Conservation (phyloP, 2,113 vertebrate genomes). For the Cyanistes caeruleus region DNA sequence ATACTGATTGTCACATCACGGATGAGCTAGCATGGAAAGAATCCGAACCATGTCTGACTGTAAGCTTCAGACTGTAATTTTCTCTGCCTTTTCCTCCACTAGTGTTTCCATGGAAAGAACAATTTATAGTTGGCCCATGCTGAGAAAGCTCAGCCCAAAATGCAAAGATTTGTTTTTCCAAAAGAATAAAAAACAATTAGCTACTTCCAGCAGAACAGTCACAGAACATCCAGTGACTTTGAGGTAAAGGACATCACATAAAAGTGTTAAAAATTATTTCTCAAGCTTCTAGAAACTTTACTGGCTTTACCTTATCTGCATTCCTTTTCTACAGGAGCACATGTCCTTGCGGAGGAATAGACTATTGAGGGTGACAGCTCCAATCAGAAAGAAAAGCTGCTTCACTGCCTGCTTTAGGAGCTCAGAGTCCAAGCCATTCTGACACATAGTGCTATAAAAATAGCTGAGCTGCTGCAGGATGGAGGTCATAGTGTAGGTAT, state of each 20-base stretch:
- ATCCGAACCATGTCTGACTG: not conserved
- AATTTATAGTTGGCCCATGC: not conserved
- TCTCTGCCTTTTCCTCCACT: not conserved
- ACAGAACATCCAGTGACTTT: not conserved
- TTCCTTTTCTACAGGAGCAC: conserved; percentile 97
- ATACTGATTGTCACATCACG: not conserved
- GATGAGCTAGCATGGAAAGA: conserved; percentile 1
- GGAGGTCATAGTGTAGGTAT: conserved; percentile 87
- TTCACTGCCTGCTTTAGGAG: conserved; percentile 86
- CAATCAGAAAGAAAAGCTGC: conserved; percentile 91
- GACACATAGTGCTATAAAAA: conserved; percentile 88
- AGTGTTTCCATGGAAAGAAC: not conserved
- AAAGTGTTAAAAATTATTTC: not conserved
- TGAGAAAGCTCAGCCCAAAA: not conserved
- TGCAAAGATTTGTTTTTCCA: not conserved
- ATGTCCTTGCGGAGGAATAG: conserved; percentile 97
- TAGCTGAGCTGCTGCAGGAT: conserved; percentile 88
- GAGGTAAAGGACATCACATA: not conserved
- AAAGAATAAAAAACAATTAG: not conserved
- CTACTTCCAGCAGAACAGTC: not conserved
- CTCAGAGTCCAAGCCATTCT: conserved; percentile 88
- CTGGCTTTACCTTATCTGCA: conserved; percentile 92
- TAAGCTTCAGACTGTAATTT: not conserved
- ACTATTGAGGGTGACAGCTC: conserved; percentile 87
- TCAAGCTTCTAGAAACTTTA: not conserved